phyloP scores from a whole-genome alignment of 2,797 vertebrate genomes.

The Rhynchonycteris naso region DNA sequence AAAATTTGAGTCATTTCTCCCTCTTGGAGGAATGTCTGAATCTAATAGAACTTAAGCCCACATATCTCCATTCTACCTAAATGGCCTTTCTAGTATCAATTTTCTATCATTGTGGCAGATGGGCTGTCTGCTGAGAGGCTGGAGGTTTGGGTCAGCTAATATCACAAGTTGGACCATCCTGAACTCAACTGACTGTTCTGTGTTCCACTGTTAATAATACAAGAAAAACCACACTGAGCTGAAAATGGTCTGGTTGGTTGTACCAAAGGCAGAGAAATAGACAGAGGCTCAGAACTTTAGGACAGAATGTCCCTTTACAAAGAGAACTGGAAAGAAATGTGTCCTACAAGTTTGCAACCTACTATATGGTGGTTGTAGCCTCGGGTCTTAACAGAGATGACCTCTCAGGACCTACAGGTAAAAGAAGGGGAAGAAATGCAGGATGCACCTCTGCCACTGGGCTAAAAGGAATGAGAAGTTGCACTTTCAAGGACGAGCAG shows the following conservation, averaged over 20 bases:
- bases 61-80: neutral
- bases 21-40: neutral
- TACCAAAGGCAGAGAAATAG: conserved; percentile 68
- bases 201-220: conserved; percentile 22
- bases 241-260: neutral
- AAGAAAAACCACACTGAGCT: conserved; percentile 54
- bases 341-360: conserved; percentile 75
- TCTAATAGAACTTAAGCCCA: neutral
- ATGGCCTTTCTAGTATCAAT: neutral
- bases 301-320: conserved; percentile 76
- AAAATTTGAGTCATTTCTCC: conserved; percentile 42
- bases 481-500: conserved; percentile 24
- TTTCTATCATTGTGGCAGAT: conserved; percentile 27
- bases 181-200: neutral
- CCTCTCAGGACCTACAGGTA: conserved; percentile 62
- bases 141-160: neutral
- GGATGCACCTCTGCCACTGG: neutral
- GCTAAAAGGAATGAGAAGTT: conserved; percentile 72
- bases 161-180: neutral
- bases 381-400: conserved; percentile 68
- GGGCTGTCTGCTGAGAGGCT: neutral
- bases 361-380: conserved; percentile 57
- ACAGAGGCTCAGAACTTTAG: conserved; percentile 71
- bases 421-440: conserved; percentile 41
- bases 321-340: conserved; percentile 69